Base-by-base conservation (phyloP, 2,797 vertebrate genomes). In the Tauraco hartlaubi region DNA sequence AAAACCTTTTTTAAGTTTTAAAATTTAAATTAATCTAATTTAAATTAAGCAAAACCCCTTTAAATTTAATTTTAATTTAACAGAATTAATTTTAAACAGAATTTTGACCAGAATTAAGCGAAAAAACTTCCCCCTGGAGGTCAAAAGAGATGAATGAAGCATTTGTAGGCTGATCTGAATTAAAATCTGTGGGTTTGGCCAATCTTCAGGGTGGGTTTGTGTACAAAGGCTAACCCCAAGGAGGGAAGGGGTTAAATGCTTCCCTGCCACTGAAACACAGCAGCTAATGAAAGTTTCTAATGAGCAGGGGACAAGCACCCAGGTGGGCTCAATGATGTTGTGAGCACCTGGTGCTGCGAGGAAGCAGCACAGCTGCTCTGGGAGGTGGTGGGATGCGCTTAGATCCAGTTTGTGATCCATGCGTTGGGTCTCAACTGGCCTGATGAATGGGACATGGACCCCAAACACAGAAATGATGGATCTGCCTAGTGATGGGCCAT, bases 121-220 rank as follows among this genome's bases (percentile, higher is more conserved):
- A 71, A 62, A 72, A n/a, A 18, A 54, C 1, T 31, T 63, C 17
- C 25, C 19, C 9, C 19, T 2, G 0, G 10, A 3, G 9, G 5
- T 43, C 18, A 39, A n/a, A 83, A 68, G 39, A 72, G n/a, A 17
- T 28, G 12, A 31, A 25, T 43, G 17, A 67, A 91, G 12, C 12
- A 41, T 79, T 68, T 55, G 10, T 67, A 72, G 54, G 22, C 9
- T 72, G 31, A 71, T 39, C 31, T 66, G 29, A 39, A 52, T 49
- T 39, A n/a, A 75, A 82, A 43, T 39, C 33, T 4, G 5, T 37
- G 54, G 18, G 5, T 35, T 58, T 67, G 29, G 37, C 26, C 12
- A 22, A 17, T 59, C 29, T 63, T 58, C 61, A 28, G 4, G 11
- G 18, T 67, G 44, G 3, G 9, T 62, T 78, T 58, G 19, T 39